Base-by-base conservation (phyloP, 2,113 vertebrate genomes). In the Natator depressus region DNA sequence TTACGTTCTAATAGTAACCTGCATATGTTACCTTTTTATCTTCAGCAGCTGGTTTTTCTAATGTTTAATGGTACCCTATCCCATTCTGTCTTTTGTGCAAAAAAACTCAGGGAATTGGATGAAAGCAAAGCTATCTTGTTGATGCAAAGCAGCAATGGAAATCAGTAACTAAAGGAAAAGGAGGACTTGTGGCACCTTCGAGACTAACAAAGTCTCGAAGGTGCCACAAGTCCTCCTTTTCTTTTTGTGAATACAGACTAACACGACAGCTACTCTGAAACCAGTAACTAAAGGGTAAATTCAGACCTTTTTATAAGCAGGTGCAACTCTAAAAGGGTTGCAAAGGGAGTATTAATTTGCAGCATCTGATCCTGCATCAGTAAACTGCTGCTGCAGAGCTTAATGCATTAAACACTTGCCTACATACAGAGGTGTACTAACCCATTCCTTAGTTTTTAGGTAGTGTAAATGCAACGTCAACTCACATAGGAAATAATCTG, bases 21-120 rank as follows among this genome's bases (percentile, higher is more conserved):
- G 17, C 14, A 1, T 79, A 57, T 91, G 76, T 24, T 57, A 54
- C 35, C 16, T 81, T 29, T 49, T 89, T 87, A 46, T 69, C 78
- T 89, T 87, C 72, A 80, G 0, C 62, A 35, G 11, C 49, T 65
- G 17, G 76, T 87, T 57, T 59, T 29, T 38, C 0, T 53, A 83
- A 53, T 29, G 46, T 24, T 55, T 49, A 89, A 55, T 35, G 24
- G 10, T 24, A 20, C 13, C 11, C 42, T 42, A 14, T 9, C 3
- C 55, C 31, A 24, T 65, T 47, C 53, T 29, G 2, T 65, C 84
- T 88, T 1, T 0, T 7, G 31, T 62, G 47, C 1, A 1, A n/a
- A 49, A 50, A 89, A 78, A n/a, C 57, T 35, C 29, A 14, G 53
- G 84, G 69, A 84, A 57, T 38, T 38, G 38, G 62, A 57, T 49